Evolutionary conservation across 2,888 invertebrate species (phyloP), one percentile per base, ranked within the genome.

Genomic region (Oxycera nigricornis): DNA sequence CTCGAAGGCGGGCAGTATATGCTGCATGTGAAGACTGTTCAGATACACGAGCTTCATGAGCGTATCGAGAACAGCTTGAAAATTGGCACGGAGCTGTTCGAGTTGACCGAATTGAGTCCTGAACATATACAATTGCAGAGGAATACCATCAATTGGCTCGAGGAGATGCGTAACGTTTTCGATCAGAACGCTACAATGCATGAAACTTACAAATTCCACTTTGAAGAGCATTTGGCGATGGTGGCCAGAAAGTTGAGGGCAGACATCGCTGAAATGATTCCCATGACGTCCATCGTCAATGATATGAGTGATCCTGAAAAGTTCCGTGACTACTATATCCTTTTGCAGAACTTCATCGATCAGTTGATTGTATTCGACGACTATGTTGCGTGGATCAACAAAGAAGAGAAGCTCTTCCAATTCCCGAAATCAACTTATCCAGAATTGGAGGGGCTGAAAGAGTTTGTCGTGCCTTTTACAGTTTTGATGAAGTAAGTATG

Each of bases 401-500:
- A 91, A 79, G 97, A 97, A 87, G 96, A 97, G 86, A 86, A 87
- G 2, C 2, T 95, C 11, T 93, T 96, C 80, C 94, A 95, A 81
- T 93, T 94, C 81, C 92, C 93, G 1, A 83, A 91, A 65, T 90
- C 93, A 0, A 84, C 86, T 17, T 97, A 94, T 86, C 90, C 92
- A 0, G 92, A 92, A 74, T 88, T 96, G 70, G 92, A 92, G 77
- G 93, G 95, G 79, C 86, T 96, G 46, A 92, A 92, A 80, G 88
- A 89, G 20, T 90, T 89, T 79, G 87, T 93, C 31, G 87, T 91
- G 81, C 92, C 92, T 0, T 93, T 92, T 83, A 89, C 92, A 72
- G 87, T 85, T 46, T 85, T 94, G 2, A 86, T 96, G 78, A 93
- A 92, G 85, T 87, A 87, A 59, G 86, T 86, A 9, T 50, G 50